Evolutionary conservation across 2,113 vertebrate genomes (phyloP).

Genomic region (Melanocharis versteri): DNA sequence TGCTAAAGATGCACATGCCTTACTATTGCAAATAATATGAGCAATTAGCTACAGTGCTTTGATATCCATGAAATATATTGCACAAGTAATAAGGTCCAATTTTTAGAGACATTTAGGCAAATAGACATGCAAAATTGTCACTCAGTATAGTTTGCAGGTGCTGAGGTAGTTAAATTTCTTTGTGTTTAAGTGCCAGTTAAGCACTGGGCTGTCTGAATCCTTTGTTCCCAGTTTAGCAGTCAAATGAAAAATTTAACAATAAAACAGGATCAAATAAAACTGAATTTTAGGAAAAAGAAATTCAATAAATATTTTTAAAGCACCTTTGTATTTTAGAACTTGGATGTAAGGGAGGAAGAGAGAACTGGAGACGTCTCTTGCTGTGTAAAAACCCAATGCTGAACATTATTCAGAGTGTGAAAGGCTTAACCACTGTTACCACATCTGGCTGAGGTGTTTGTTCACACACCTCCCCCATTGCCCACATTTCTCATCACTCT

Average conservation of each 20-base stretch:
- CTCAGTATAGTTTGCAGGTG: not conserved
- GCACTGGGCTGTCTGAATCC: not conserved
- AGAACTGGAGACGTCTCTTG: not conserved
- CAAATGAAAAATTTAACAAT: not conserved
- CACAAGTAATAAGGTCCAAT: not conserved
- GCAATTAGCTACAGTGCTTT: not conserved
- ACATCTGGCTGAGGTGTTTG: not conserved
- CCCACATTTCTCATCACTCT: not conserved
- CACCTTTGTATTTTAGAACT: not conserved
- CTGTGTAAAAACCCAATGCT: not conserved
- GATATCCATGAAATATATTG: not conserved
- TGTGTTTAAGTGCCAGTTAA: not conserved
- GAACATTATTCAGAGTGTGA: not conserved
- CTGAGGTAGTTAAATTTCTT: not conserved
- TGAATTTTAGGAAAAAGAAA: not conserved
- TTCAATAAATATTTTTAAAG: not conserved
- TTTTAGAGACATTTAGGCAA: not conserved
- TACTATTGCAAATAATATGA: not conserved
- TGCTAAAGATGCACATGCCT: not conserved
- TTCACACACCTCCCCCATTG: not conserved
- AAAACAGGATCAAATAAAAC: not conserved
- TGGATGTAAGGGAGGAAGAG: not conserved
- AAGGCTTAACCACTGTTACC: not conserved
- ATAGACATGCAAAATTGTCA: not conserved
- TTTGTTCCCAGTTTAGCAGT: not conserved